Percentiles rank a stretch among this genome's conserved stretches.
Conservation (phyloP, 37 sponge, comb jelly and placozoan species). For the Eunapius fragilis region DNA sequence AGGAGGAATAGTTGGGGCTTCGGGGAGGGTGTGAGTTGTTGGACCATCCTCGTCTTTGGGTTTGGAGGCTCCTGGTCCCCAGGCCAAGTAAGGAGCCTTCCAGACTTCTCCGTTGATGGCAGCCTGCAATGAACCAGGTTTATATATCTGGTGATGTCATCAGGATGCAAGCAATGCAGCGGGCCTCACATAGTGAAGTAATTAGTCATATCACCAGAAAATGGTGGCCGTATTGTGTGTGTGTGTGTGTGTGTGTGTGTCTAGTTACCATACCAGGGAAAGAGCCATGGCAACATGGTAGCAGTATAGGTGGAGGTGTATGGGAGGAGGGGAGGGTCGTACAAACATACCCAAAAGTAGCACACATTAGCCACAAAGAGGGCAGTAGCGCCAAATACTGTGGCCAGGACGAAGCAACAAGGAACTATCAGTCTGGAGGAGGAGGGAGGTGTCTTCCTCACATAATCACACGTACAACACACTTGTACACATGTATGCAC, state of each 20-base stretch:
- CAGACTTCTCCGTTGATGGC: constrained; percentile 73
- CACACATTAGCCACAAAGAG: constrained; percentile 53
- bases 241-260: not conserved
- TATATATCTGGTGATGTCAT: not conserved
- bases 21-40: constrained; percentile 35
- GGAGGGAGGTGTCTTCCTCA: no score
- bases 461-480: no score
- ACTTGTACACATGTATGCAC: no score
- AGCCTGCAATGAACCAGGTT: constrained; percentile 40
- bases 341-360: constrained; percentile 63
- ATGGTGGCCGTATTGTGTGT: not conserved
- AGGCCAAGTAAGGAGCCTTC: constrained; percentile 70
- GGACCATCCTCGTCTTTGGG: not conserved
- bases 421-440: constrained; percentile 42
- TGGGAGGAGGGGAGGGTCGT: not conserved
- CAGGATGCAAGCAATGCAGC: not conserved
- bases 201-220: not conserved
- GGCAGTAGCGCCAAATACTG: constrained; percentile 66
- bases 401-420: constrained; percentile 64
- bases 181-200: not conserved
- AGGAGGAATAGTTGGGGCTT: constrained; percentile 58
- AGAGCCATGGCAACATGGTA: not conserved
- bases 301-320: not conserved
- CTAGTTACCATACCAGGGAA: not conserved
- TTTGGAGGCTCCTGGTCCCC: constrained; percentile 64